A percentile compares a stretch with the other conserved stretches of the same genome.
These are phyloP conservation scores for Maniola jurtina DNA, from an alignment of 1,140 invertebrate species.

Conservation along the genomic window DNA sequence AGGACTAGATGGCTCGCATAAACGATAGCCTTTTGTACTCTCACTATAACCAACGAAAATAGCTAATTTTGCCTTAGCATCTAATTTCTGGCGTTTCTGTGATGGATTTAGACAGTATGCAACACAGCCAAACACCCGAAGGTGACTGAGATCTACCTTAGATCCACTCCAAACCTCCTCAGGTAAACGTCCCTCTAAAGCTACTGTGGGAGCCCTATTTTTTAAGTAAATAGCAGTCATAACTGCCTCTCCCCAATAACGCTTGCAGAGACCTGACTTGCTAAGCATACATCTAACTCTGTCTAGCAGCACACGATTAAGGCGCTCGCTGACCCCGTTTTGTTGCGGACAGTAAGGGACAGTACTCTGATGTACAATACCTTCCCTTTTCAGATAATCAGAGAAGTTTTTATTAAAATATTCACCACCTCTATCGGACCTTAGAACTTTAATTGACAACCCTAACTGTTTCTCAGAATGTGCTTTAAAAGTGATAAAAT, in stretches of 20 bases:
- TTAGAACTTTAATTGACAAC: too few relatives aligned
- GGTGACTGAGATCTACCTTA: conserved; percentile 12
- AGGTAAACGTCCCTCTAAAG: conserved; percentile 5
- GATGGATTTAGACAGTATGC: not conserved
- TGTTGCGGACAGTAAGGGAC: conserved; percentile 16
- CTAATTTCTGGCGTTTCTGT: too few relatives aligned
- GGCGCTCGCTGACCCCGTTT: conserved; percentile 1
- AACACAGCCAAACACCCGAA: conserved; percentile 16
- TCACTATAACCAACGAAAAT: too few relatives aligned
- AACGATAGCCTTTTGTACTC: too few relatives aligned
- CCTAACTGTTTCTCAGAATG: too few relatives aligned
- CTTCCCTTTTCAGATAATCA: not conserved
- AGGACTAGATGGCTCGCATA: too few relatives aligned
- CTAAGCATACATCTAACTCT: conserved; percentile 13
- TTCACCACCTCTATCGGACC: not conserved
- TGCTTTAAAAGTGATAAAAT: conserved; percentile 4
- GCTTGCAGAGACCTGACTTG: not conserved
- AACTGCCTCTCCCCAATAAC: conserved; percentile 10
- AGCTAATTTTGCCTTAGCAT: too few relatives aligned
- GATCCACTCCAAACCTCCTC: conserved; percentile 5
- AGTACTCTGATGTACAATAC: conserved; percentile 12
- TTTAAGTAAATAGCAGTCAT: conserved; percentile 13
- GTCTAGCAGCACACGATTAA: conserved; percentile 4
- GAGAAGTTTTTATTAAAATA: conserved; percentile 2
- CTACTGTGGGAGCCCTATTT: conserved; percentile 7